Evolutionary conservation across 1,140 invertebrate genomes (phyloP), one percentile per base, ranked within the genome.

Genomic region (Apis dorsata): DNA sequence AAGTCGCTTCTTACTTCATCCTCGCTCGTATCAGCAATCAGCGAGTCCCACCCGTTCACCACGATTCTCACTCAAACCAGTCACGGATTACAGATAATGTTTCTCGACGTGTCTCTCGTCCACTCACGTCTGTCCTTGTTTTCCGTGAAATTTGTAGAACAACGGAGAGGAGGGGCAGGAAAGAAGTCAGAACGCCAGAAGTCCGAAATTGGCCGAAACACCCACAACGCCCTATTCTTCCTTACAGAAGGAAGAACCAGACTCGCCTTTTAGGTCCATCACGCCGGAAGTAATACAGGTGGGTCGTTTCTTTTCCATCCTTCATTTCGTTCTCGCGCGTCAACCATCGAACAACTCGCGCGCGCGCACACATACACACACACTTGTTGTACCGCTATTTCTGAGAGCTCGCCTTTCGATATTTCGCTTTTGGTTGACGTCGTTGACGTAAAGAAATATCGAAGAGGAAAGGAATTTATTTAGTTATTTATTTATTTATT

Each of bases 231-330:
- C 89, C 34, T 84, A 44, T 90, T 81, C 88, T 84, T 34, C 89
- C 5, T 44, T 44, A 7, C 4, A 86, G 70, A 90, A 87, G 77
- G 76, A 86, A 55, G 78, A 85, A 60, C 82, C 88, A 24, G 70
- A 85, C 59, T 87, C 89, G 59, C 85, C 89, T 17, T 85, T 68
- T 53, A 87, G 89, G 68, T 88, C 88, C 77, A 85, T 73, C 70
- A 91, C 90, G 44, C 88, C 89, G 69, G 92, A 93, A 86, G 81
- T 89, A 75, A 92, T 88, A 87, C 92, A 93, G 91, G 92, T 93
- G 76, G 77, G 86, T 87, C 51, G 74, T 13, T 28, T 81, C 53
- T 28, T 65, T 49, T 17, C 34, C 10, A 5, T 28, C 24, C n/a
- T 28, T 17, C 3, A 13, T 70, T 57, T 15, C 4, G 15, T 62